Conservation (phyloP, 2,888 invertebrate species). For the Anthophora plumipes region DNA sequence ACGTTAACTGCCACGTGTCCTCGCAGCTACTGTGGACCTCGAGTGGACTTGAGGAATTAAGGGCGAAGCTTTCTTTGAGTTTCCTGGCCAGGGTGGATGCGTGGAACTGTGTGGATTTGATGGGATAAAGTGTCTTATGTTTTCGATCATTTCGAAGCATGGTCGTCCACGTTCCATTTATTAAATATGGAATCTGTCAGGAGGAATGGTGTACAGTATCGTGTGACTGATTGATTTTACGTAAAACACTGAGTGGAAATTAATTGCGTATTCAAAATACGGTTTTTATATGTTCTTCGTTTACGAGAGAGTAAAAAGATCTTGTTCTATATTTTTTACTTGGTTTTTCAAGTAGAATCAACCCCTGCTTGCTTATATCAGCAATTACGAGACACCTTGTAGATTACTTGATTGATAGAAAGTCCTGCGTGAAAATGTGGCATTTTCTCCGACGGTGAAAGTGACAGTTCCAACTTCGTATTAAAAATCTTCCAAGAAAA, state of each 20-base stretch:
- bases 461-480: background rate
- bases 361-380: too few species aligned
- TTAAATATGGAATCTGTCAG: too few species aligned
- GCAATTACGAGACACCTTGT: too few species aligned
- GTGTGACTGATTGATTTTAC: too few species aligned
- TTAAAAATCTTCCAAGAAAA: background rate
- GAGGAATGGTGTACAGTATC: too few species aligned
- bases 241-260: too few species aligned
- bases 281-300: too few species aligned
- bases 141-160: background rate
- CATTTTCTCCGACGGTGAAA: background rate
- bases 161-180: too few species aligned
- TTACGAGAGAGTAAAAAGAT: too few species aligned
- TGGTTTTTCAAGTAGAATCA: too few species aligned
- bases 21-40: background rate
- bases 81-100: background rate
- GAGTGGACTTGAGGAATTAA: conserved; percentile 7
- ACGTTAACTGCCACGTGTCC: conserved; percentile 44
- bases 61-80: background rate
- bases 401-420: background rate
- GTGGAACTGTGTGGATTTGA: background rate
- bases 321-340: too few species aligned
- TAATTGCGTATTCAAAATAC: too few species aligned
- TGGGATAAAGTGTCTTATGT: background rate
- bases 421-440: background rate